Base-by-base conservation (phyloP, 2,797 vertebrate genomes). In the Rhadinocentrus ornatus region DNA sequence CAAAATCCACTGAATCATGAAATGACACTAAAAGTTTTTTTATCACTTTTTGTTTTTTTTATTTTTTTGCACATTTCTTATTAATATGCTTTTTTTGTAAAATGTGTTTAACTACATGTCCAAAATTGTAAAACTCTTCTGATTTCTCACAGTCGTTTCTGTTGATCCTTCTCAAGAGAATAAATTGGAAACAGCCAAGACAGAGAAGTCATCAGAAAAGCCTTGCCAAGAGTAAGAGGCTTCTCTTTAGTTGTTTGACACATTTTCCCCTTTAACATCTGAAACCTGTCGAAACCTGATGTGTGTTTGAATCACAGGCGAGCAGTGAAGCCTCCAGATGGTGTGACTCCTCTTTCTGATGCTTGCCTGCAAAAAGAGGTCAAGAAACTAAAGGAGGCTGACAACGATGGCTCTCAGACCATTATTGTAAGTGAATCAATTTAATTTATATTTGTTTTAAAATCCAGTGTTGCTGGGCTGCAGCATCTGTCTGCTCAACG, bases 361-460 rank as follows among this genome's bases (percentile, higher is more conserved):
- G 88, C 94, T 13, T 93, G 93, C 78, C 91, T 95, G 86, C 95
- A 96, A 83, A 97, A 93, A 90, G 96, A 96, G 75, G 87, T 94
- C 53, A 95, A 90, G 78, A 94, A 95, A 85, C 71, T 96, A 73
- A 97, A 95, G 89, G 95, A 96, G 86, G 83, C 91, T 26, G 96
- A 95, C 81, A 96, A 96, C 93, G 94, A 94, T 78, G 86, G 91
- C 78, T 96, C 95, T 73, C 96, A 97, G 83, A 91, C 96, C 60
- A 91, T 94, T 66, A 96, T 94, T 82, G 97, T 99, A 92, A 96
- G 95, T 85, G 54, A 35, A 61, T 0, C 1, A 20, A 65, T 6
- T 68, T 26, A 0, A 39, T 62, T 44, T 64, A 4, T 8, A 18
- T 8, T 31, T 11, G 4, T 56, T 16, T 70, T 37, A 20, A 7